phyloP scores from a whole-genome alignment of 2,888 invertebrate genomes.

The Sminthurides aquaticus region DNA sequence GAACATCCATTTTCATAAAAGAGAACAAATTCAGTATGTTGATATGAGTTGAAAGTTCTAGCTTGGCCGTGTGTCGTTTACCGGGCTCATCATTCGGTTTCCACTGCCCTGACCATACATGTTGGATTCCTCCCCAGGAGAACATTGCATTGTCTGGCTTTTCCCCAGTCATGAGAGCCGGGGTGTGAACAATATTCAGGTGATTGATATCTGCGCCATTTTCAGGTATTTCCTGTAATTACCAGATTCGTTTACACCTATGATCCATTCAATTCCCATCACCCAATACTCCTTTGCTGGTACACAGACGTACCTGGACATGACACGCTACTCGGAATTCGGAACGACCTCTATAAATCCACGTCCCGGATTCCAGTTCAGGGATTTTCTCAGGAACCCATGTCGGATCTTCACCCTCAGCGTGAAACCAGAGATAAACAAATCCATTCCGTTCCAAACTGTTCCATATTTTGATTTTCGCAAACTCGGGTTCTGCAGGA shows the following conservation, averaged over 20 bases:
- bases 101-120: constrained; percentile 58
- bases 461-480: constrained; percentile 63
- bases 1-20: constrained; percentile 56
- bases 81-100: constrained; percentile 48
- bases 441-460: constrained; percentile 63
- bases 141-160: constrained; percentile 47
- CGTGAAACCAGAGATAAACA: constrained; percentile 77
- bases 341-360: constrained; percentile 66
- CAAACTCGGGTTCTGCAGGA: constrained; percentile 59
- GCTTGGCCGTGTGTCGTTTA: constrained; percentile 57
- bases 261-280: neutral
- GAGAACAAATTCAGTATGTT: constrained; percentile 55
- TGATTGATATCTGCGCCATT: constrained; percentile 83
- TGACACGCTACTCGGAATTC: constrained; percentile 70
- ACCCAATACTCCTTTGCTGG: neutral
- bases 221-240: constrained; percentile 72
- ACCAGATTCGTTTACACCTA: neutral
- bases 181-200: constrained; percentile 65
- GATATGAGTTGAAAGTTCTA: constrained; percentile 59
- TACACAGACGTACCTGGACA: constrained; percentile 56
- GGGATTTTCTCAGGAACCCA: constrained; percentile 6
- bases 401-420: constrained; percentile 53
- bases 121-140: constrained; percentile 50
- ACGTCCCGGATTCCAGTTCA: constrained; percentile 53
- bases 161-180: constrained; percentile 53